These are phyloP conservation scores for Formicarius rufipectus DNA, from an alignment of 2,113 vertebrate genomes.

Conservation along the genomic window DNA sequence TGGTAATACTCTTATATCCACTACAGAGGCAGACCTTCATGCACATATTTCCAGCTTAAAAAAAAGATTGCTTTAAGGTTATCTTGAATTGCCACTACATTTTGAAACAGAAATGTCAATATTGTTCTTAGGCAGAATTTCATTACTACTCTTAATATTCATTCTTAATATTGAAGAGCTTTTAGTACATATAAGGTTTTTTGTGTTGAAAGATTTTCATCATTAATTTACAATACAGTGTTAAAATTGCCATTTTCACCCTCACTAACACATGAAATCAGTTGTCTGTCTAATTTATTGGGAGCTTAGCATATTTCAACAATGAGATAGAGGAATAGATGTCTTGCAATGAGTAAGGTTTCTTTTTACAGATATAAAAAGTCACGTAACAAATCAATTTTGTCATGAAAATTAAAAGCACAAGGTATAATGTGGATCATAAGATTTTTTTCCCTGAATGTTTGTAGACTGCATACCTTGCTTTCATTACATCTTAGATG, in stretches of 20 bases:
- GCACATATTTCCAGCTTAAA: neutral
- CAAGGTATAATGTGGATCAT: neutral
- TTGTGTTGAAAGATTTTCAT: conserved; percentile 50
- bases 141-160: neutral
- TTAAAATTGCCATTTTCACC: conserved; percentile 64
- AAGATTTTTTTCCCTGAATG: neutral
- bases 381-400: neutral
- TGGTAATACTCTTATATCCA: neutral
- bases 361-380: neutral
- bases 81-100: neutral
- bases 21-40: neutral
- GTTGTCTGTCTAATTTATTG: conserved; percentile 39
- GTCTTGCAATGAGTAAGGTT: conserved; percentile 15
- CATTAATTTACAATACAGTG: conserved; percentile 54
- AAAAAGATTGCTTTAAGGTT: neutral
- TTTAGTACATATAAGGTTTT: neutral
- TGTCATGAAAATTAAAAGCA: neutral
- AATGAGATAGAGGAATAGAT: neutral
- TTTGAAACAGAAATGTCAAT: conserved; percentile 39
- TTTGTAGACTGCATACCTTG: neutral
- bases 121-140: conserved; percentile 18
- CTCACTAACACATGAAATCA: conserved; percentile 64
- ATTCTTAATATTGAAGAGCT: conserved; percentile 20
- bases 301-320: conserved; percentile 2
- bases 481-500: neutral